These are phyloP conservation scores for Limanda limanda DNA, from an alignment of 2,113 vertebrate genomes.

Conservation along the genomic window DNA sequence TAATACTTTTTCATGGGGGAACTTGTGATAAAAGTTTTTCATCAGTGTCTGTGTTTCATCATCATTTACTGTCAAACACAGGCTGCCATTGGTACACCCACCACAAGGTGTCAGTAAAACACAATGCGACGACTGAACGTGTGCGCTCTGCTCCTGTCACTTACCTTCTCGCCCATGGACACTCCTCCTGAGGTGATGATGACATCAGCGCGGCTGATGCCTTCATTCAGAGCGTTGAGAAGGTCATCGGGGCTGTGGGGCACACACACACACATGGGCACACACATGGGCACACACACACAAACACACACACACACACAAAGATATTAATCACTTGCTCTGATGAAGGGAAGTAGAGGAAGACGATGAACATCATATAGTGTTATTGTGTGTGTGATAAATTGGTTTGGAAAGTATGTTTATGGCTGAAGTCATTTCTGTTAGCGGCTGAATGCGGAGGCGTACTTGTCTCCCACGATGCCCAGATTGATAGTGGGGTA, in stretches of 20 bases:
- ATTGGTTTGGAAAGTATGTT: not conserved
- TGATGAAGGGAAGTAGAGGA: not conserved
- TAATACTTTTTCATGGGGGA: too few relatives aligned
- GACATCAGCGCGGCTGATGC: slow-evolving; percentile 99
- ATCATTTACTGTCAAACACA: not conserved
- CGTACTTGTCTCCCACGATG: slow-evolving; percentile 99
- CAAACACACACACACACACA: slow-evolving; percentile 18
- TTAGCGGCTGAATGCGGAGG: not conserved
- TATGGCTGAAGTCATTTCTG: not conserved
- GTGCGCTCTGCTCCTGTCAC: not conserved
- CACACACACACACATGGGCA: slow-evolving; percentile 19
- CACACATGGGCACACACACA: slow-evolving; percentile 14
- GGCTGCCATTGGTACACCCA: not conserved
- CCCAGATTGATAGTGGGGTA: slow-evolving; percentile 99
- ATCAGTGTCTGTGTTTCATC: not conserved
- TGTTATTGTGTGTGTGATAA: not conserved
- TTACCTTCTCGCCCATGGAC: slow-evolving; percentile 99
- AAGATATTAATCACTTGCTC: slow-evolving; percentile 10
- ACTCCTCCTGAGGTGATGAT: slow-evolving; percentile 99
- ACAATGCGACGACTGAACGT: not conserved
- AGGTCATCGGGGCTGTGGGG: slow-evolving; percentile 96
- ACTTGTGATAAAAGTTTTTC: too few relatives aligned
- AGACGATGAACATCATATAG: not conserved
- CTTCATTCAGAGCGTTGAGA: slow-evolving; percentile 99
- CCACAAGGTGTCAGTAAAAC: slow-evolving; percentile 75